Percentiles rank a stretch among this genome's conserved stretches.
Evolutionary conservation across 92 coral and sea anemone genomes (phyloP).

Genomic region (Muricea muricata): DNA sequence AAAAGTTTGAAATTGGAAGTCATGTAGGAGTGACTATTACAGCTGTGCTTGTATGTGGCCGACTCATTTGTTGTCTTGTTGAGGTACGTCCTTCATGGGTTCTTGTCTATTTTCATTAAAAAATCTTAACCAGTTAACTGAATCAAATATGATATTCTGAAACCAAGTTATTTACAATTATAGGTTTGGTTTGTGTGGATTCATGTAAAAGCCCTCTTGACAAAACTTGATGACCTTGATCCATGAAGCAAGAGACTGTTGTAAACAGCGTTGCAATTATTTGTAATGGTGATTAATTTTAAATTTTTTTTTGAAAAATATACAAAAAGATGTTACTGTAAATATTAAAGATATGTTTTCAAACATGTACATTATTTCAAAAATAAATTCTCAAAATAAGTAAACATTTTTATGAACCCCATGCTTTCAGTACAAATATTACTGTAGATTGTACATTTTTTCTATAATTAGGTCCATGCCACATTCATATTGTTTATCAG

Average conservation of each 20-base stretch:
- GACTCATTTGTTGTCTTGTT: conserved; percentile 73
- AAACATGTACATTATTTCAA: not conserved
- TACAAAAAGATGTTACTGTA: no score
- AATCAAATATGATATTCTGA: no score
- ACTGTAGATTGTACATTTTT: not conserved
- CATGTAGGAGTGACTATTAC: conserved; percentile 34
- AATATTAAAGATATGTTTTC: not conserved
- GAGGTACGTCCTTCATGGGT: no score
- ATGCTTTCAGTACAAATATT: not conserved
- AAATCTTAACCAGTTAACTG: no score
- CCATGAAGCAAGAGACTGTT: not conserved
- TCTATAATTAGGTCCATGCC: not conserved
- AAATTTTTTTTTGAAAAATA: no score
- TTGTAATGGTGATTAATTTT: not conserved
- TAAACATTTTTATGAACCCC: not conserved
- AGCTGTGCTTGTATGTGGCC: conserved; percentile 66
- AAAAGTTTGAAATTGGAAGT: conserved; percentile 37
- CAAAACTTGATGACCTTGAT: conserved; percentile 2
- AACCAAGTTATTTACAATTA: not conserved
- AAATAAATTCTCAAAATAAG: not conserved
- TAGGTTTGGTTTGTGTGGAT: conserved; percentile 35
- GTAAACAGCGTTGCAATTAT: no score
- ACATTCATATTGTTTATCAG: no score
- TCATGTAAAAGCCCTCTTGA: conserved; percentile 26
- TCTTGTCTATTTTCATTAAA: no score